phyloP scores from a whole-genome alignment of 2,797 vertebrate species.

The Artibeus jamaicensis region DNA sequence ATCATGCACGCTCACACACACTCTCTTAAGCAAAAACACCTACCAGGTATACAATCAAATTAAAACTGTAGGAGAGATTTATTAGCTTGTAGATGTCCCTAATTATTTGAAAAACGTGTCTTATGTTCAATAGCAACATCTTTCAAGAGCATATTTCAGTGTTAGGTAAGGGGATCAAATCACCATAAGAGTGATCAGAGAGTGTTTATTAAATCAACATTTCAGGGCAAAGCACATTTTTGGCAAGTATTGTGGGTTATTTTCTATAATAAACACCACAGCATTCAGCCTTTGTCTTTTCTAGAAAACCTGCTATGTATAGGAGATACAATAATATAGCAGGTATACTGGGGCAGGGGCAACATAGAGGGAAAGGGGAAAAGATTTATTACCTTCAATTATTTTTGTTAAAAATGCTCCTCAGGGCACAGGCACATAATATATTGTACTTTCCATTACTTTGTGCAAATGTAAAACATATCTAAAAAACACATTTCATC shows the following conservation, averaged over 20 bases:
- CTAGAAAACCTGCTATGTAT: slow-evolving; percentile 51
- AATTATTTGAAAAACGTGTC: slow-evolving; percentile 79
- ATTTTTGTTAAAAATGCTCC: slow-evolving; percentile 85
- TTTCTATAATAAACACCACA: slow-evolving; percentile 23
- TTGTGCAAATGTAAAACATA: slow-evolving; percentile 86
- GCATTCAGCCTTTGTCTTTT: slow-evolving; percentile 50
- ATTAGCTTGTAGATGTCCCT: slow-evolving; percentile 81
- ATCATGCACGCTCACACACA: slow-evolving; percentile 60
- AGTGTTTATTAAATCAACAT: slow-evolving; percentile 56
- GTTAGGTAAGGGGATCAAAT: slow-evolving; percentile 31
- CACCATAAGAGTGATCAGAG: neutral
- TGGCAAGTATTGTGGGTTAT: slow-evolving; percentile 38
- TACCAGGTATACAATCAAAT: slow-evolving; percentile 75
- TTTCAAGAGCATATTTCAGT: slow-evolving; percentile 64
- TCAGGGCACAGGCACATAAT: slow-evolving; percentile 84
- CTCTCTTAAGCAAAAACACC: slow-evolving; percentile 73
- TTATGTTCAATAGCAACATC: slow-evolving; percentile 69
- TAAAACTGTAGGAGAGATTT: slow-evolving; percentile 82
- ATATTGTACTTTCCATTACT: slow-evolving; percentile 87
- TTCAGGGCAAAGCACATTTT: slow-evolving; percentile 37
- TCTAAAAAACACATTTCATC: slow-evolving; percentile 85
- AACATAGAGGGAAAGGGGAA: slow-evolving; percentile 33
- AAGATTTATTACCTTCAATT: slow-evolving; percentile 87
- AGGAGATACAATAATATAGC: slow-evolving; percentile 76
- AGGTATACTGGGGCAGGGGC: slow-evolving; percentile 66